Evolutionary conservation across 2,797 vertebrate species (phyloP), one percentile per base, ranked within the genome.

Genomic region (Pteronotus mesoamericanus): DNA sequence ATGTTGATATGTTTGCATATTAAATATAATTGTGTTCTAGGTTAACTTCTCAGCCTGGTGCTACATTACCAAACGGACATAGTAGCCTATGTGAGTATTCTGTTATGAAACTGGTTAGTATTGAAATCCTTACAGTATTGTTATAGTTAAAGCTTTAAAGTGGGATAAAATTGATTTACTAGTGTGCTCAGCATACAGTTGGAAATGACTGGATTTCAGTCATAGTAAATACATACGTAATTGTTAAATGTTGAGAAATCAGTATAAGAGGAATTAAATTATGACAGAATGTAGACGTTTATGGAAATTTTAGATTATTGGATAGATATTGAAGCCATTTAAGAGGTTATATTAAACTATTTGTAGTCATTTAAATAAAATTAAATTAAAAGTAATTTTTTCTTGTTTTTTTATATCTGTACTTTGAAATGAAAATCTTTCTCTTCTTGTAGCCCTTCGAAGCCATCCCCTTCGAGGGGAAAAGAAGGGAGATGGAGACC

Each of bases 51-150:
- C 98, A 98, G 84, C 99, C 99, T 98, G 99, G 99, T 98, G 98
- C 99, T 98, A 97, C 98, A 95, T 99, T 99, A 99, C 99, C 99
- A 98, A 99, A 99, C 97, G 99, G 99, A 96, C 99, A 99, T 37
- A 99, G 99, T 99, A 99, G 99, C 98, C 98, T 99, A 98, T 98
- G 99, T 99, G 97, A 99, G 99, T 97, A 96, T 96, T 94, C 79
- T 98, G 66, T 97, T 95, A 66, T 69, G 44, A 94, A 97, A 92
- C 86, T 92, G 86, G 86, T 88, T 96, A 61, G 77, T 96, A 29
- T 44, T 96, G 2, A 96, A 91, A 97, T 96, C 96, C n/a, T 95
- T 89, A 59, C 11, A 94, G 57, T 80, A 26, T 44, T 84, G 6
- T 96, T 93, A 86, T 18, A n/a, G 24, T 90, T 66, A 84, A 94